Evolutionary conservation across 2,113 vertebrate species (phyloP).

Genomic region (Salminus brasiliensis): DNA sequence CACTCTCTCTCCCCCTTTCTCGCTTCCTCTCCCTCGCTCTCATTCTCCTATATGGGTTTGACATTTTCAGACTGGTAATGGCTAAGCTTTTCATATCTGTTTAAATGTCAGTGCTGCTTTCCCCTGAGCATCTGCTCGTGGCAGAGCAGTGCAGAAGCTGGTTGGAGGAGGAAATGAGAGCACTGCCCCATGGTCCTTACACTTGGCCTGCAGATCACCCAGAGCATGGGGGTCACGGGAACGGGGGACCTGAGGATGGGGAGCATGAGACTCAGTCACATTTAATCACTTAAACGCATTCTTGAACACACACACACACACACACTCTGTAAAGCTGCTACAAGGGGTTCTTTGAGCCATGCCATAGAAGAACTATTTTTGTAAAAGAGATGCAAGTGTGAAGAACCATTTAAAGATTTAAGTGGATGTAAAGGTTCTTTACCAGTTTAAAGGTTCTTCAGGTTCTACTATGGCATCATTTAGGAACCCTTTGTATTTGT

Average conservation of each 20-base stretch:
- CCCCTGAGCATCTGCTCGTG: conserved; percentile 29
- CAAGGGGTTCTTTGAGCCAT: too few species aligned
- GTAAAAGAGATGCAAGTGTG: too few species aligned
- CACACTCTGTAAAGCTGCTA: background rate
- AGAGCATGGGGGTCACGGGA: background rate
- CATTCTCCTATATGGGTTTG: conserved; percentile 33
- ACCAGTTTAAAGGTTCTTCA: too few species aligned
- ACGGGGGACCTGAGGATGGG: background rate
- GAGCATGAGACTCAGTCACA: background rate
- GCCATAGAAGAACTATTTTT: too few species aligned
- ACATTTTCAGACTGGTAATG: conserved; percentile 52
- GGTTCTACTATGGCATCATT: too few species aligned
- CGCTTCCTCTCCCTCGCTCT: background rate
- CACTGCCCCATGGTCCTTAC: conserved; percentile 4
- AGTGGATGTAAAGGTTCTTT: too few species aligned
- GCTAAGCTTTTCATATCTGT: conserved; percentile 53
- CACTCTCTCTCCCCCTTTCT: background rate
- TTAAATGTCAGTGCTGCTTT: conserved; percentile 55
- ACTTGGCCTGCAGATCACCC: background rate
- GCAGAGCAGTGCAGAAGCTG: background rate
- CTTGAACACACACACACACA: background rate
- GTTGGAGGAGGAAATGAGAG: conserved; percentile 50
- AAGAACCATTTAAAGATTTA: too few species aligned
- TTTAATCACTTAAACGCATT: background rate
- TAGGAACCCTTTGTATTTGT: too few species aligned